Conservation (phyloP, 2,888 invertebrate species). For the Yponomeuta evonymella region DNA sequence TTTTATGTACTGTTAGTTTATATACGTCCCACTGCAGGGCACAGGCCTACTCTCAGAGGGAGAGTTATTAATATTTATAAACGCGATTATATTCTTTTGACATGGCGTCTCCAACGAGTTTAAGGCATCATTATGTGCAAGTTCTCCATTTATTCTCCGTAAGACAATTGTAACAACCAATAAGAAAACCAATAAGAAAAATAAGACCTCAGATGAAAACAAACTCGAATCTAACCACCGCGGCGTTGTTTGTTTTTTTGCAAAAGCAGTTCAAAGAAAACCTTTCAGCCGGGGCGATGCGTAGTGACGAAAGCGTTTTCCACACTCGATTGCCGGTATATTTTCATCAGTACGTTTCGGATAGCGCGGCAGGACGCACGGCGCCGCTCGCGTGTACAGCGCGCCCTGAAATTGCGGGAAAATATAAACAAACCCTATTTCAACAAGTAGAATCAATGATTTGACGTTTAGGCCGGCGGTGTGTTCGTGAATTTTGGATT, state of each 20-base stretch:
- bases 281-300: constrained; percentile 19
- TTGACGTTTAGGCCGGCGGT: neutral
- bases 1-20: no score
- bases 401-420: constrained; percentile 12
- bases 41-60: no score
- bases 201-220: no score
- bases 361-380: constrained; percentile 1
- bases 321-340: constrained; percentile 37
- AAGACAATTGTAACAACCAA: no score
- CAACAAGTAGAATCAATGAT: neutral
- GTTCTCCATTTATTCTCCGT: no score
- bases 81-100: no score
- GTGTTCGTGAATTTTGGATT: neutral
- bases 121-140: no score
- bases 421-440: constrained; percentile 11
- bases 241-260: constrained; percentile 5
- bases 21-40: no score
- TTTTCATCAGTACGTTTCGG: constrained; percentile 38
- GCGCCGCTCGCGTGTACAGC: neutral
- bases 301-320: constrained; percentile 58
- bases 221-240: neutral
- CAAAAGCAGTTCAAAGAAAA: constrained; percentile 18
- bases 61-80: no score
- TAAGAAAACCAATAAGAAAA: no score
- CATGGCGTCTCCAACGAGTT: no score